A percentile compares a stretch with the other conserved stretches of the same genome.
phyloP scores from a whole-genome alignment of 2,888 invertebrate species.

The Brenthis ino region DNA sequence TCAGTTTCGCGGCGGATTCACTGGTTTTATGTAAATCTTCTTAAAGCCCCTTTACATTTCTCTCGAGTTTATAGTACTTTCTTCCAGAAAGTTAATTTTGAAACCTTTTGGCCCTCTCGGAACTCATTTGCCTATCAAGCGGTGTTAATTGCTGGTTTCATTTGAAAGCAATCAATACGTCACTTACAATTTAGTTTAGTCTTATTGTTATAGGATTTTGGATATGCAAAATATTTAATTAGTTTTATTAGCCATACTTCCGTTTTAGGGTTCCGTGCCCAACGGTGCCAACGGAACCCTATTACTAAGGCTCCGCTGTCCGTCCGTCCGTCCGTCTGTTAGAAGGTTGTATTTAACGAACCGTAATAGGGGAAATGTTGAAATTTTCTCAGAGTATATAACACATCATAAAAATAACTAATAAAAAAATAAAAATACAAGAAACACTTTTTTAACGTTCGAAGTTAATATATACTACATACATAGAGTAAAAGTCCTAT shows the following conservation, averaged over 20 bases:
- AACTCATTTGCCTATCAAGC: conserved; percentile 35
- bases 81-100: conserved; percentile 38
- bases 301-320: too few species aligned
- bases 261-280: not conserved
- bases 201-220: not conserved
- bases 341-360: too few species aligned
- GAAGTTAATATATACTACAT: too few species aligned
- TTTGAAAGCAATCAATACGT: conserved; percentile 27
- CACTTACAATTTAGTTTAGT: conserved; percentile 23
- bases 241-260: not conserved
- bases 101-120: conserved; percentile 31
- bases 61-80: conserved; percentile 35
- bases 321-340: too few species aligned
- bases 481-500: too few species aligned
- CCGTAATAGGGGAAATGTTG: too few species aligned
- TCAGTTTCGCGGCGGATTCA: conserved; percentile 37
- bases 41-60: conserved; percentile 39
- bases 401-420: too few species aligned
- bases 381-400: too few species aligned
- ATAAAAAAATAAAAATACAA: too few species aligned
- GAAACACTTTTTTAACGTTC: too few species aligned
- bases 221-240: conserved; percentile 6
- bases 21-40: conserved; percentile 41
- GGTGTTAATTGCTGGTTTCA: conserved; percentile 34
- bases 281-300: too few species aligned